Percentiles rank a stretch among this genome's conserved stretches.
These are phyloP conservation scores for Dicranocentrus wangi DNA, from an alignment of 2,888 invertebrate species.

Conservation along the genomic window DNA sequence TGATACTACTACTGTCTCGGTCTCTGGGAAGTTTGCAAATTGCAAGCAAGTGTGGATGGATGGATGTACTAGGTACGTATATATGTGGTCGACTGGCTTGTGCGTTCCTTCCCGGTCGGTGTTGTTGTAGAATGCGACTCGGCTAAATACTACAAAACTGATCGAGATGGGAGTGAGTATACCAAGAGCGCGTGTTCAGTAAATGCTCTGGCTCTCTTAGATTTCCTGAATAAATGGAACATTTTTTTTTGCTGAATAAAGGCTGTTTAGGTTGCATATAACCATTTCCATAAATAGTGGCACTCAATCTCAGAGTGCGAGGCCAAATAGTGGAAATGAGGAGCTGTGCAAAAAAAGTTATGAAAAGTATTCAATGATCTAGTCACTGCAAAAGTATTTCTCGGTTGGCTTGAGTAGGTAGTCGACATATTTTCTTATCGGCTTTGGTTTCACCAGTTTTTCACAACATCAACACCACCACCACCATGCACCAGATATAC, in stretches of 20 bases:
- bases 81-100: slow-evolving; percentile 13
- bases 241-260: not conserved
- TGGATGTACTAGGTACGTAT: not conserved
- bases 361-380: no score
- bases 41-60: not conserved
- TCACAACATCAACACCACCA: no score
- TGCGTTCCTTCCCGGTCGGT: slow-evolving; percentile 19
- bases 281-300: slow-evolving; percentile 5
- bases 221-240: not conserved
- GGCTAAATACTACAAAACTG: not conserved
- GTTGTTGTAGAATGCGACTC: not conserved
- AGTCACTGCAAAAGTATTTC: no score
- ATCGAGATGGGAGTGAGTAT: not conserved
- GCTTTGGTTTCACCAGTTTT: no score
- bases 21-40: not conserved
- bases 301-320: not conserved
- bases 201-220: not conserved
- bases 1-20: not conserved
- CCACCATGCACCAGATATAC: no score
- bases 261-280: no score
- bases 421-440: no score
- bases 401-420: no score
- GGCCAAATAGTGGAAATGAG: not conserved
- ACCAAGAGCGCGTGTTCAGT: not conserved
- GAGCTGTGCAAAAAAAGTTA: not conserved